Base-by-base conservation (phyloP, 2,113 vertebrate species). In the Triplophysa dalaica region DNA sequence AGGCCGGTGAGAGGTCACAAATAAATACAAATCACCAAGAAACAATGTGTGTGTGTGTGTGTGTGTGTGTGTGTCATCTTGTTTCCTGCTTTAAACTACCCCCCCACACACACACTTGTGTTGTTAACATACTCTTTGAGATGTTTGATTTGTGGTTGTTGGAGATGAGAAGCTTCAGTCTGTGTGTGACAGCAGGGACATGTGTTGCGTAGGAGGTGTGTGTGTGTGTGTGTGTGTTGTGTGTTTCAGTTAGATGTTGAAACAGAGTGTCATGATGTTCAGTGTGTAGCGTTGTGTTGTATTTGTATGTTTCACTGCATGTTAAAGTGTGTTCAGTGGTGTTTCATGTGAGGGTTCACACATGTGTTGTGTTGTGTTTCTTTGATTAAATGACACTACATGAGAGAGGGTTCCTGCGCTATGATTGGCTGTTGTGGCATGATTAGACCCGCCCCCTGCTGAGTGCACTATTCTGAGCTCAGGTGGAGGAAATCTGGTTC, bases 391-490 rank as follows among this genome's bases (percentile, higher is more conserved):
- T 81, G 54, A 75, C 63, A 43, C 67, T 85, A 85, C 72, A 87
- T 85, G 85, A 80, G 85, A 79, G 43, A 54, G 22, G 54, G 43
- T 66, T 73, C 64, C 83, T 75, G 81, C 45, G 38, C 58, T 70
- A 62, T 83, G 81, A 85, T 85, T 88, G 79, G 80, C 81, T 43
- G 41, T 52, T 78, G 75, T 75, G 24, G 26, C 78, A 65, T 79
- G 79, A 89, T 89, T 89, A 89, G 58, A 21, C 56, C 67, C 75
- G 69, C 72, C 80, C 74, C 80, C 73, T 74, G 84, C 85, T 85
- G 85, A 29, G 82, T 17, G 22, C 68, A 63, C 82, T 83, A 54
- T 66, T 87, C 82, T 62, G 82, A 79, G 78, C 81, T 79, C 82
- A 80, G 83, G 82, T 82, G 74, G 81, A 83, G 50, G 61, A 74